Evolutionary conservation across 2,888 invertebrate species (phyloP).

Genomic region (Heliconius sara): DNA sequence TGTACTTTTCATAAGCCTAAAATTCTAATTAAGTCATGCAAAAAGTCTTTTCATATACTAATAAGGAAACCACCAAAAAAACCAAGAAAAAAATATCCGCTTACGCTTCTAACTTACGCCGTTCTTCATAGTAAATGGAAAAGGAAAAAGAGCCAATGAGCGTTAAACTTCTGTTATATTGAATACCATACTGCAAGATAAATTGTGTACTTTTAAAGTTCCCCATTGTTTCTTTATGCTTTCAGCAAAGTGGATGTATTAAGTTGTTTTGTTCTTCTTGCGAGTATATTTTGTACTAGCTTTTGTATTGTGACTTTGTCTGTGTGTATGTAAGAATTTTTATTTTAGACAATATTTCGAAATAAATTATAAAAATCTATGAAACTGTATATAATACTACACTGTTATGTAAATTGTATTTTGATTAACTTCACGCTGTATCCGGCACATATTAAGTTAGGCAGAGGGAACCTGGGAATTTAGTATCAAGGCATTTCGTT

Average conservation of each 20-base stretch:
- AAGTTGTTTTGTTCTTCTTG: slow-evolving; percentile 1
- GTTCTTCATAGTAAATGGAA: slow-evolving; percentile 22
- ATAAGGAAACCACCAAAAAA: too few species aligned
- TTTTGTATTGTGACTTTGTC: neutral
- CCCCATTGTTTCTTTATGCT: slow-evolving; percentile 17
- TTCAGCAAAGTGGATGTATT: slow-evolving; percentile 1
- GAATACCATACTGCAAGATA: slow-evolving; percentile 37
- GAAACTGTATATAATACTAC: neutral
- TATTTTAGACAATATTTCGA: neutral
- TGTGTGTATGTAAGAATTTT: neutral
- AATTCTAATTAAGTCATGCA: neutral
- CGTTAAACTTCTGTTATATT: slow-evolving; percentile 44
- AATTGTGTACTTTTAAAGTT: slow-evolving; percentile 31
- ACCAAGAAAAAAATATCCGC: neutral
- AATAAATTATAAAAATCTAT: neutral
- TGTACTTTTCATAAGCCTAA: neutral
- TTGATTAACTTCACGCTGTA: too few species aligned
- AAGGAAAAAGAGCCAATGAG: slow-evolving; percentile 40
- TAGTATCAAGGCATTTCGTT: too few species aligned
- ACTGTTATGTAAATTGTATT: too few species aligned
- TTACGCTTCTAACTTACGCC: neutral
- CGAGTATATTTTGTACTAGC: neutral
- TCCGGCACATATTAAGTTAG: too few species aligned
- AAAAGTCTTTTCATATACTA: too few species aligned
- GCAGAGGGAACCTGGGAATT: too few species aligned